Conservation (phyloP, 92 coral and sea anemone genomes). For the Zoanthus sansibaricus region DNA sequence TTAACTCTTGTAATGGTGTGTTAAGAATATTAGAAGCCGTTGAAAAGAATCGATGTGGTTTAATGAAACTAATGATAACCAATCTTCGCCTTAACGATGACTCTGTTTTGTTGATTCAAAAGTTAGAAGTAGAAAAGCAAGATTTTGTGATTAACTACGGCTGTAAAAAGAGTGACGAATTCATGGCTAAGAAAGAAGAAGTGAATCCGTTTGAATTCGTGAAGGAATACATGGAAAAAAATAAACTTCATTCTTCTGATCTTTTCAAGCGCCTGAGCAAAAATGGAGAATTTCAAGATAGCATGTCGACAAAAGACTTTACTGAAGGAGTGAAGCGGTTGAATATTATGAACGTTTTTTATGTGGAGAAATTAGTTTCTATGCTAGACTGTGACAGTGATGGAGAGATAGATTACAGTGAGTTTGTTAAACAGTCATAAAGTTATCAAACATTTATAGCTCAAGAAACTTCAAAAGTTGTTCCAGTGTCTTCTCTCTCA, state of each 20-base stretch:
- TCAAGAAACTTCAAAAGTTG: no score
- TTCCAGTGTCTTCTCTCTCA: no score
- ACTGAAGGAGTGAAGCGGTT: constrained; percentile 79
- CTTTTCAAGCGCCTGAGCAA: constrained; percentile 77
- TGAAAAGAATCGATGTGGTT: constrained; percentile 51
- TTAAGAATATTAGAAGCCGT: constrained; percentile 59
- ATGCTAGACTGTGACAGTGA: constrained; percentile 80
- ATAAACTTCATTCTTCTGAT: constrained; percentile 82
- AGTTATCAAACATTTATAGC: neutral
- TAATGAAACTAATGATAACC: constrained; percentile 56
- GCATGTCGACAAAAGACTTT: constrained; percentile 78
- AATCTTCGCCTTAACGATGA: constrained; percentile 68
- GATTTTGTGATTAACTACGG: constrained; percentile 72
- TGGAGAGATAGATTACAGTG: constrained; percentile 93
- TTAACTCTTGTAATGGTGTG: constrained; percentile 61
- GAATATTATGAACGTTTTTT: constrained; percentile 71
- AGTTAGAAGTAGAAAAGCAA: constrained; percentile 55
- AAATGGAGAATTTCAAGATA: constrained; percentile 76
- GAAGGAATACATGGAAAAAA: constrained; percentile 71
- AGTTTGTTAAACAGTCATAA: constrained; percentile 75
- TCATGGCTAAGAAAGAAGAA: constrained; percentile 68
- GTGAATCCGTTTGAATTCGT: constrained; percentile 77
- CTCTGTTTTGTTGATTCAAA: constrained; percentile 54
- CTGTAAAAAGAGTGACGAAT: constrained; percentile 80
- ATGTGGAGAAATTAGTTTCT: constrained; percentile 75